phyloP scores from a whole-genome alignment of 2,888 invertebrate species.

The Acronicta aceris region DNA sequence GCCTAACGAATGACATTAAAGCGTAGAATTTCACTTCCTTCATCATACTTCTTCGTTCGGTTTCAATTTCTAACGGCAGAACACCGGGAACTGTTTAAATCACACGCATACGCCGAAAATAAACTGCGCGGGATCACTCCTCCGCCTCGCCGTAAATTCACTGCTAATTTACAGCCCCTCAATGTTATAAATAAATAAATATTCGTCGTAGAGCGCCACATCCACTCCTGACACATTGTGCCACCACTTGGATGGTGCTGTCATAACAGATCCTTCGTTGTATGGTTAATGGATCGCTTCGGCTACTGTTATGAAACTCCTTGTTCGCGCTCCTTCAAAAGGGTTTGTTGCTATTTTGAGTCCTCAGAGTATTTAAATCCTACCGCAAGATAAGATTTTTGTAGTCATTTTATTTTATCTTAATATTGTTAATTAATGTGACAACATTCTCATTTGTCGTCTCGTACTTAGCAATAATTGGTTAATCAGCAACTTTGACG shows the following conservation, averaged over 20 bases:
- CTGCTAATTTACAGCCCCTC: slow-evolving; percentile 88
- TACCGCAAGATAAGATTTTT: no score
- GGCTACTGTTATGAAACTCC: slow-evolving; percentile 45
- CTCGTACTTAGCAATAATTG: slow-evolving; percentile 16
- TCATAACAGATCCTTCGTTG: slow-evolving; percentile 84
- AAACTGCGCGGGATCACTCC: slow-evolving; percentile 82
- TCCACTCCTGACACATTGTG: slow-evolving; percentile 82
- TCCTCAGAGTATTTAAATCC: background rate
- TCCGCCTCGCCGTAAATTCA: slow-evolving; percentile 84
- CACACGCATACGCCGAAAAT: slow-evolving; percentile 84
- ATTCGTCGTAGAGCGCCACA: slow-evolving; percentile 76
- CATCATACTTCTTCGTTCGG: slow-evolving; percentile 68
- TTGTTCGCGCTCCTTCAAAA: slow-evolving; percentile 10
- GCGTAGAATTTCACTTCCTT: slow-evolving; percentile 64
- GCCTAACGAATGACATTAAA: slow-evolving; percentile 60
- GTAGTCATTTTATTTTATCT: background rate
- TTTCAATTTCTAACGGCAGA: slow-evolving; percentile 66
- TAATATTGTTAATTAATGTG: slow-evolving; percentile 18
- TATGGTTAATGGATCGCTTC: slow-evolving; percentile 73
- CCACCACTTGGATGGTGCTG: slow-evolving; percentile 80
- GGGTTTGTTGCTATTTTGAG: slow-evolving; percentile 9
- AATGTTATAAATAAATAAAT: slow-evolving; percentile 88
- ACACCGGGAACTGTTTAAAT: slow-evolving; percentile 81
- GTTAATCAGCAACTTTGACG: slow-evolving; percentile 23
- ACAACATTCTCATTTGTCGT: slow-evolving; percentile 21